Base-by-base conservation (phyloP, 1,140 invertebrate genomes). In the Hyles euphorbiae region DNA sequence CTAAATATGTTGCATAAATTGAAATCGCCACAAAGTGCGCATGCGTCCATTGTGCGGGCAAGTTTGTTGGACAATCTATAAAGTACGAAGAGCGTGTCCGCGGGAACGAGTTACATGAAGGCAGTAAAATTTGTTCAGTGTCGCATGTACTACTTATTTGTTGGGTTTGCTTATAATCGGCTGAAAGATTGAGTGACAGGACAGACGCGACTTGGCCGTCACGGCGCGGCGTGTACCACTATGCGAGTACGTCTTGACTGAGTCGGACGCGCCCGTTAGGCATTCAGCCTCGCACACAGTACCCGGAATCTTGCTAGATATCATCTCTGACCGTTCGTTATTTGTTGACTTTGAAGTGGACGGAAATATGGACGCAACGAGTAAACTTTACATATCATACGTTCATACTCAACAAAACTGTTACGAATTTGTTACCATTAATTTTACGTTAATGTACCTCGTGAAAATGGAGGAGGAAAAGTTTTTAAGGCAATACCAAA, bases 281-380 rank as follows among this genome's bases (percentile, higher is more conserved):
- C 74, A 83, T 83, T 86, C 74, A 77, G 60, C 47, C 68, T 70
- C 66, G 67, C 60, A 67, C 65, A 79, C 68, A 69, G 68, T 74
- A 73, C 70, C 72, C 69, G 74, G 71, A 76, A 80, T 79, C 76
- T 81, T 65, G 72, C 73, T 73, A 78, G 81, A 82, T 86, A 81
- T 81, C 72, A 82, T 82, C 77, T 74, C 59, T 32, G 32, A 33
- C 32, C 54, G 59, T 58, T 64, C 46, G 53, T 62, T 62, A 68
- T 63, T 64, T 67, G 57, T 70, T 64, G 51, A 60, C 65, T 61
- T 53, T n/a, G 60, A 56, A 53, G 59, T 56, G n/a, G 56, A 61
- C 12, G 33, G 8, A 55, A 55, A 12, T 22, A 55, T 22, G 22
- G 22, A 22, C 22, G 22, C 22, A 22, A 22, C 22, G 22, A 22